Base-by-base conservation (phyloP, 2,888 invertebrate species). In the Griposia aprilina region DNA sequence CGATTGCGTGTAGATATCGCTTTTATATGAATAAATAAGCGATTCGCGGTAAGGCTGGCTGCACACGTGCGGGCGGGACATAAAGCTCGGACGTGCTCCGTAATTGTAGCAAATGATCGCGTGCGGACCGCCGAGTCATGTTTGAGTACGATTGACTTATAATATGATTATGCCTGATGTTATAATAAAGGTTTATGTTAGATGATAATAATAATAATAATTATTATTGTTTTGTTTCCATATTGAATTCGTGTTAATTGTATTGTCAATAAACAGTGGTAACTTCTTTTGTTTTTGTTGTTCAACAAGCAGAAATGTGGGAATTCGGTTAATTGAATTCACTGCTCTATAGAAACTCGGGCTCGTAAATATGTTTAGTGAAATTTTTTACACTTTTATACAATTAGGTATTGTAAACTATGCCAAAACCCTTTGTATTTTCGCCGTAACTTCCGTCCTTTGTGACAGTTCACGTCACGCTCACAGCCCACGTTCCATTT, bases 91-190 rank as follows among this genome's bases (percentile, higher is more conserved):
- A 91, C 90, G 89, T 91, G 91, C 86, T 83, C 86, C 71, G 87
- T 90, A 90, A 90, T 91, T 88, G 91, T 87, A 76, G 80, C 81
- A 89, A 89, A 91, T 86, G 91, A 87, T 91, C 87, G 90, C 90
- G 90, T 90, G 90, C 57, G 74, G 82, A 26, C 78, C 52, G 75
- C 82, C 81, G 70, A 82, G 52, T 82, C 82, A 79, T 87, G 89
- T 88, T 87, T 85, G 85, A 79, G 72, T 83, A 77, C 87, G 73
- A 88, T 86, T 88, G 83, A 73, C 85, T 88, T 78, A 80, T 88
- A 88, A 86, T 89, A 88, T 67, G 82, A 88, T 89, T 88, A 81
- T 82, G 70, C 73, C 55, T 62, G 80, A 83, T 81, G 79, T 86
- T 88, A 77, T 84, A 83, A 88, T 88, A 88, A 82, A 85, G 78